phyloP scores from a whole-genome alignment of 92 coral and sea anemone species.

The Isaurus tuberculatus region DNA sequence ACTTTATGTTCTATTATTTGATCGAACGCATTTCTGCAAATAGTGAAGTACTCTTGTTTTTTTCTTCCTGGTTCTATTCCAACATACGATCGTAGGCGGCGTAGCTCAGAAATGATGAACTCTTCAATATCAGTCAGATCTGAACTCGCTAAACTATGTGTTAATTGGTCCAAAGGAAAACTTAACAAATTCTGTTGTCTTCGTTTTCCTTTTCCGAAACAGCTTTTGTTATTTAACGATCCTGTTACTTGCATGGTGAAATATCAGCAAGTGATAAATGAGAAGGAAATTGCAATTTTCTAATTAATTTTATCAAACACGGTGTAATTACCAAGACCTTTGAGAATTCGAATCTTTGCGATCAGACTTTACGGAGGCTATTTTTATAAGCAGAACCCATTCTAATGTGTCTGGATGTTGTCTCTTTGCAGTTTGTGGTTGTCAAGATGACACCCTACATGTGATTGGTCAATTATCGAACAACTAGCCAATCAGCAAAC shows the following conservation, averaged over 20 bases:
- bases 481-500: constrained; percentile 55
- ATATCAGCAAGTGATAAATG: neutral
- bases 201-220: constrained; percentile 12
- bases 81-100: constrained; percentile 35
- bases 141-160: constrained; percentile 46
- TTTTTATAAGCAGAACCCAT: neutral
- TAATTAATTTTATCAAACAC: neutral
- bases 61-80: constrained; percentile 47
- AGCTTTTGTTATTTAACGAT: neutral
- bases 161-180: constrained; percentile 34
- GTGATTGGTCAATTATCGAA: constrained; percentile 42
- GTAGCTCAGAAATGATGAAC: constrained; percentile 76
- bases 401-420: constrained; percentile 5
- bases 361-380: neutral
- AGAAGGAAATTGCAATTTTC: neutral
- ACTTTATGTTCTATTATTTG: constrained; percentile 83
- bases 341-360: neutral
- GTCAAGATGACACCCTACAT: constrained; percentile 54
- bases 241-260: constrained; percentile 19
- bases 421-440: constrained; percentile 30
- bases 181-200: neutral
- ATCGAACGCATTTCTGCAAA: constrained; percentile 87
- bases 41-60: constrained; percentile 74
- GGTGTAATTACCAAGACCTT: neutral
- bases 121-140: constrained; percentile 74